phyloP scores from a whole-genome alignment of 2,797 vertebrate species.

The Podarcis lilfordi region DNA sequence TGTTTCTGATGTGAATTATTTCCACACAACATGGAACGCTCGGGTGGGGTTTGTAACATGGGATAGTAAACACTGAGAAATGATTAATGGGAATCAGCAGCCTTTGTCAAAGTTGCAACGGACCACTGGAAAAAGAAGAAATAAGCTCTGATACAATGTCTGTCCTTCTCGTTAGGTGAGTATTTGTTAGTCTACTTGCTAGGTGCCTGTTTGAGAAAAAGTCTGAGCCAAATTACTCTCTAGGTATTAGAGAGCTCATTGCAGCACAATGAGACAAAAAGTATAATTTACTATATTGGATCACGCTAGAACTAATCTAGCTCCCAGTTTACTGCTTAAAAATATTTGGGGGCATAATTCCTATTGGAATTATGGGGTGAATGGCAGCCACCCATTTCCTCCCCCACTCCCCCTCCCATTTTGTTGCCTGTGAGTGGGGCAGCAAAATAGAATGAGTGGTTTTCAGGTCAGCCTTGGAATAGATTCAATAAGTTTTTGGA shows the following conservation, averaged over 20 bases:
- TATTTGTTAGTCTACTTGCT: conserved; percentile 30
- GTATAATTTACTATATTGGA: too few species aligned
- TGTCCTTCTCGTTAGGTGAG: conserved; percentile 15
- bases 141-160: conserved; percentile 7
- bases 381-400: too few species aligned
- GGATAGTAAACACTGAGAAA: too few species aligned
- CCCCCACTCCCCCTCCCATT: too few species aligned
- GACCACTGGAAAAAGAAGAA: conserved; percentile 28
- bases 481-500: background rate
- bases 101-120: conserved; percentile 18
- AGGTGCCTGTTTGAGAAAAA: background rate
- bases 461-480: background rate
- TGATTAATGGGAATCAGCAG: conserved; percentile 24
- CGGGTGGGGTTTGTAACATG: background rate
- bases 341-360: too few species aligned
- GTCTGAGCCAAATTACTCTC: background rate
- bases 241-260: background rate
- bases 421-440: too few species aligned
- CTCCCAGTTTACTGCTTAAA: too few species aligned
- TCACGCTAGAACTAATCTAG: too few species aligned
- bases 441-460: background rate
- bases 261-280: too few species aligned
- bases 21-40: background rate
- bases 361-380: too few species aligned
- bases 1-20: conserved; percentile 23